Percentiles rank a stretch among this genome's conserved stretches.
phyloP scores from a whole-genome alignment of 2,888 invertebrate species.

The Eupithecia subfuscata region DNA sequence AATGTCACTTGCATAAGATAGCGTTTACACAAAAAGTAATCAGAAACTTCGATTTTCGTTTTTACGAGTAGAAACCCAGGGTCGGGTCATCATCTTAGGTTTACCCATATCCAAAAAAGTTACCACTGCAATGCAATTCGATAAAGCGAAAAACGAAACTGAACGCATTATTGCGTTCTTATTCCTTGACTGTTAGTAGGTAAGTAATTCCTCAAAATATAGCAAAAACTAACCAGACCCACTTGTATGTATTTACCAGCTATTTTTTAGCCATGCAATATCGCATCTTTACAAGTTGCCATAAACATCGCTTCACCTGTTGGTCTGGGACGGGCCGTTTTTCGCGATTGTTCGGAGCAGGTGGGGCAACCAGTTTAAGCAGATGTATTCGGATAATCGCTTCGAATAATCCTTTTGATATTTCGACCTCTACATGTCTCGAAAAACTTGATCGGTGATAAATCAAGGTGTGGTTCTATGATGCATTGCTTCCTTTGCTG shows the following conservation, averaged over 20 bases:
- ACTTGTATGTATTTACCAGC: not conserved
- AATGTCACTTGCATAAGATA: too few species aligned
- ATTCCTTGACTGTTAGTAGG: not conserved
- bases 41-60: too few species aligned
- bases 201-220: not conserved
- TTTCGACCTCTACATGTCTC: conserved; percentile 42
- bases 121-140: not conserved
- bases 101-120: not conserved
- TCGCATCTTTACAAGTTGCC: conserved; percentile 31
- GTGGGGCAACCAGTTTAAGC: conserved; percentile 64
- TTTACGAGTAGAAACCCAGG: too few species aligned
- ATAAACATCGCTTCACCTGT: conserved; percentile 65
- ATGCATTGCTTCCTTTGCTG: conserved; percentile 22
- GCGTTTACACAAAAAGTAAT: too few species aligned
- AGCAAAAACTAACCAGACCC: not conserved
- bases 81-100: not conserved
- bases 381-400: conserved; percentile 60
- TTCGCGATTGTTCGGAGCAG: conserved; percentile 76
- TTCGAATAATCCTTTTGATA: conserved; percentile 35
- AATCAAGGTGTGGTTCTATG: conserved; percentile 37
- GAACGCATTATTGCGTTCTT: not conserved
- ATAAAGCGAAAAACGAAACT: not conserved
- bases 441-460: conserved; percentile 37
- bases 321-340: conserved; percentile 54
- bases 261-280: conserved; percentile 15